Conservation (phyloP, 2,797 vertebrate species). For the Aulostomus chinensis region DNA sequence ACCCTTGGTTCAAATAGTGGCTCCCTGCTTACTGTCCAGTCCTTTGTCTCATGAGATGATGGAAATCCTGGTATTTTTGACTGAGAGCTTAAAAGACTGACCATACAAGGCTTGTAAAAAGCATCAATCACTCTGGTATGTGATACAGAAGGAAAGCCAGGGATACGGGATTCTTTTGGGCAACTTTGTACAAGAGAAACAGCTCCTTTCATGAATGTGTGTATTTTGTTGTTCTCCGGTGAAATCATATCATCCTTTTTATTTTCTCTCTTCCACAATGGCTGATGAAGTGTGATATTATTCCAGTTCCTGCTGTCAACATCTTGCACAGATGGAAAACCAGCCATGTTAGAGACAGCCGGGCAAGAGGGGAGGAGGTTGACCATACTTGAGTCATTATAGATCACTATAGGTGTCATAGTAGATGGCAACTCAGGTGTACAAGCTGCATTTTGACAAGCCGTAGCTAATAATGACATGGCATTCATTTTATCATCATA, state of each 20-base stretch:
- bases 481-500: conserved; percentile 19
- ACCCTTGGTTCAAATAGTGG: conserved; percentile 26
- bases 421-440: conserved; percentile 46
- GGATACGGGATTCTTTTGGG: conserved; percentile 41
- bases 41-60: conserved; percentile 29
- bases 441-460: conserved; percentile 43
- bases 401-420: conserved; percentile 1
- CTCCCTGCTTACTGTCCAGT: conserved; percentile 44
- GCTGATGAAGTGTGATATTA: not conserved
- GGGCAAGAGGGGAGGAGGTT: conserved; percentile 46
- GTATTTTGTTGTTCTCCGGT: not conserved
- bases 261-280: conserved; percentile 34
- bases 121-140: conserved; percentile 14
- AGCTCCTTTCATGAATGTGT: conserved; percentile 34
- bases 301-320: conserved; percentile 44
- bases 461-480: conserved; percentile 32
- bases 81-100: conserved; percentile 30
- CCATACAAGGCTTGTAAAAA: conserved; percentile 31
- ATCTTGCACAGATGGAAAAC: conserved; percentile 54
- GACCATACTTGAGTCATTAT: conserved; percentile 6
- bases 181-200: conserved; percentile 49
- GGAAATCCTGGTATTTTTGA: conserved; percentile 55
- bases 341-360: conserved; percentile 25
- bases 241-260: conserved; percentile 9
- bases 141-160: conserved; percentile 52